These are phyloP conservation scores for Mugil cephalus DNA, from an alignment of 2,113 vertebrate species.

Conservation along the genomic window DNA sequence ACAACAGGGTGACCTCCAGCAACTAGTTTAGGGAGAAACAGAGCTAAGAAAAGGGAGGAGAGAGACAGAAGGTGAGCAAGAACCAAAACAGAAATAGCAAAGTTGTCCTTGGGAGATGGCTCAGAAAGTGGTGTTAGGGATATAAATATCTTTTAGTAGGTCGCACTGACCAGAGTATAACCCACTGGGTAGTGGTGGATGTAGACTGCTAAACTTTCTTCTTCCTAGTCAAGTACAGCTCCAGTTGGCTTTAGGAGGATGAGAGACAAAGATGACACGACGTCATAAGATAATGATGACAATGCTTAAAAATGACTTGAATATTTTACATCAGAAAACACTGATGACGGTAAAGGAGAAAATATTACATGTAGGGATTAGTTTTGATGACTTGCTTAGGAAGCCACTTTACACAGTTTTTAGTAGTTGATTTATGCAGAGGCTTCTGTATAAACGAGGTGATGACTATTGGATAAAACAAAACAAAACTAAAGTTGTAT, in stretches of 20 bases:
- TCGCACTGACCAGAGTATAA: slow-evolving; percentile 67
- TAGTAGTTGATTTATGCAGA: slow-evolving; percentile 1
- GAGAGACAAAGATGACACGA: slow-evolving; percentile 10
- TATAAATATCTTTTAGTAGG: slow-evolving; percentile 82
- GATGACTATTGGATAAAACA: neutral
- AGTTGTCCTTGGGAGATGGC: slow-evolving; percentile 67
- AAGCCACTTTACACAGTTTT: neutral
- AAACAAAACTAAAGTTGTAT: neutral
- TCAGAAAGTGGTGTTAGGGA: slow-evolving; percentile 52
- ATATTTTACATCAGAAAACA: slow-evolving; percentile 23
- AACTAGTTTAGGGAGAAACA: slow-evolving; percentile 73
- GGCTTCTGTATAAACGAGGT: neutral
- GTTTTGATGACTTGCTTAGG: neutral
- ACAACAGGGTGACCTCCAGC: slow-evolving; percentile 78
- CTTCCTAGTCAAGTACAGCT: slow-evolving; percentile 18
- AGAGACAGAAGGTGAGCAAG: slow-evolving; percentile 65
- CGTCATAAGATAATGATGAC: neutral
- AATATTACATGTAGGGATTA: neutral
- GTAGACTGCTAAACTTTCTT: slow-evolving; percentile 43
- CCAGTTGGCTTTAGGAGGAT: neutral
- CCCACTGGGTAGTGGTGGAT: slow-evolving; percentile 28
- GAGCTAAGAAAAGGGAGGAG: slow-evolving; percentile 56
- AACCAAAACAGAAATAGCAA: slow-evolving; percentile 73
- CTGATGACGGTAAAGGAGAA: neutral
- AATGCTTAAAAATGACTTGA: neutral